phyloP scores from a whole-genome alignment of 1,140 invertebrate species.

The Melitaea cinxia region DNA sequence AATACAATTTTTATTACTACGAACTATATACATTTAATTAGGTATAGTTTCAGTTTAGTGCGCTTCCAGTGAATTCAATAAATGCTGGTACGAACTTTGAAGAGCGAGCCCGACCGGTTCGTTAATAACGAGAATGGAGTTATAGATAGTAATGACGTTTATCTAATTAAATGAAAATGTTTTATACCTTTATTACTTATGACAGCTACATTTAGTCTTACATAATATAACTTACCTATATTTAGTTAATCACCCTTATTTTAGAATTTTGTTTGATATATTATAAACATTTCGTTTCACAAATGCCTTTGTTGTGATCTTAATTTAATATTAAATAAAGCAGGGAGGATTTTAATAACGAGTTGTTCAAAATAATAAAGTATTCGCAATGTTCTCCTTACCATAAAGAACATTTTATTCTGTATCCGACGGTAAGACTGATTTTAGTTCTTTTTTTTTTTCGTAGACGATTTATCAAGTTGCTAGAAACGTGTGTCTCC shows the following conservation, averaged over 20 bases:
- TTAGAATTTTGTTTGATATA: not conserved
- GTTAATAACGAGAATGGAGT: conserved; percentile 91
- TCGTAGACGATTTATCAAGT: conserved; percentile 63
- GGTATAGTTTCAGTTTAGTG: conserved; percentile 84
- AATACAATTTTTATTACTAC: not conserved
- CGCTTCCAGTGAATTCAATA: conserved; percentile 89
- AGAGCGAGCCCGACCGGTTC: conserved; percentile 92
- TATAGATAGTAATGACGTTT: conserved; percentile 84
- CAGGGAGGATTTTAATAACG: conserved; percentile 16
- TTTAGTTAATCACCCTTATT: no score
- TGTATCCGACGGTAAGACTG: conserved; percentile 22
- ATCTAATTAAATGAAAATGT: not conserved
- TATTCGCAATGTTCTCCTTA: conserved; percentile 24
- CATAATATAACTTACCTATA: no score
- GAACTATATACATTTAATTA: not conserved
- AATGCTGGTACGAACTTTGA: conserved; percentile 90
- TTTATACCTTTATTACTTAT: not conserved
- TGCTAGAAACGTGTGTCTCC: conserved; percentile 56
- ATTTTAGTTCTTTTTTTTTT: conserved; percentile 49
- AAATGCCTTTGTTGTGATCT: conserved; percentile 4
- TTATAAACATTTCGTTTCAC: not conserved
- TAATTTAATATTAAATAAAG: conserved; percentile 19
- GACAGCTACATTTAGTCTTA: no score
- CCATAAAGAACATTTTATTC: conserved; percentile 35
- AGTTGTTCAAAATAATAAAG: no score